phyloP scores from a whole-genome alignment of 2,797 vertebrate genomes.

The Protonibea diacanthus region DNA sequence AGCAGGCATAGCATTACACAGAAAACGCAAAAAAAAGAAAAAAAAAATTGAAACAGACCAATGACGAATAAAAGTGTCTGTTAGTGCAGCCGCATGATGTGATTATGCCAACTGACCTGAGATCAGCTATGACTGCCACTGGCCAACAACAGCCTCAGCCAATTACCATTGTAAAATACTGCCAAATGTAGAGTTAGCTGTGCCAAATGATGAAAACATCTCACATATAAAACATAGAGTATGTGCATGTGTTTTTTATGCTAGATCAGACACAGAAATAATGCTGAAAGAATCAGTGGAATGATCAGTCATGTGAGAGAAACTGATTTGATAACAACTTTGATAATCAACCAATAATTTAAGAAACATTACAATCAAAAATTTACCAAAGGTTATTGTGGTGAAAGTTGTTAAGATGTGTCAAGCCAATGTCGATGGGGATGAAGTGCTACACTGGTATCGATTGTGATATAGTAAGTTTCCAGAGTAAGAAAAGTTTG shows the following conservation, averaged over 20 bases:
- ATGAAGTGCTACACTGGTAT: neutral
- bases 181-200: slow-evolving; percentile 19
- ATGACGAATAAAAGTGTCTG: slow-evolving; percentile 20
- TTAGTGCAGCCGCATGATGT: slow-evolving; percentile 16
- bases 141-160: slow-evolving; percentile 18
- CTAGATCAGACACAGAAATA: neutral
- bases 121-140: slow-evolving; percentile 9
- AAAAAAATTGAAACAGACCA: slow-evolving; percentile 13
- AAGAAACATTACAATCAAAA: neutral
- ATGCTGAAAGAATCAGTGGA: neutral
- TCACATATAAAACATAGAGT: neutral
- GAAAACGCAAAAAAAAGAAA: neutral
- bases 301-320: neutral
- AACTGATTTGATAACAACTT: neutral
- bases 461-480: neutral
- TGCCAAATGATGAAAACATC: slow-evolving; percentile 18
- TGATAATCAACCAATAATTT: neutral
- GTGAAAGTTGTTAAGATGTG: too few relatives aligned
- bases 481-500: neutral
- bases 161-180: slow-evolving; percentile 17
- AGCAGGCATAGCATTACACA: neutral
- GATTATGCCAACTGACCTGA: slow-evolving; percentile 41
- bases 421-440: neutral
- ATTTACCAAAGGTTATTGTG: neutral
- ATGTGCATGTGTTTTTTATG: too few relatives aligned